Base-by-base conservation (phyloP, 2,797 vertebrate genomes). In the Lepidocolaptes lacrymiger region DNA sequence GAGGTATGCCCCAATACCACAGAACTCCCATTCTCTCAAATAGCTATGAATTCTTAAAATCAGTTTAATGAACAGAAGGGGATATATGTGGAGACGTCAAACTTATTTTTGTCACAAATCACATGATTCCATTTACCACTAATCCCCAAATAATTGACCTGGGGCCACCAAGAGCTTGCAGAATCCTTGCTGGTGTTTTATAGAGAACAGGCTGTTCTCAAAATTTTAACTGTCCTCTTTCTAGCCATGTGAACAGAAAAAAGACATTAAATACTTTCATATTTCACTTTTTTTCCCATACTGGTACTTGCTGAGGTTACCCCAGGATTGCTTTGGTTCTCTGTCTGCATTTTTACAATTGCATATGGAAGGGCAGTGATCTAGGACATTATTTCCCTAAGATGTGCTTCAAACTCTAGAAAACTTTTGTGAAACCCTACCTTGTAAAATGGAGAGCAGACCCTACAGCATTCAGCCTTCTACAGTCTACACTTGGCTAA, bases 91-190 rank as follows among this genome's bases (percentile, higher is more conserved):
- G 89, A 95, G 59, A 91, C 1, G 62, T 84, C 91, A 93, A 84
- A 92, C 43, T 74, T 62, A 87, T 64, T 96, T 93, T 82, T 92
- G 58, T 95, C n/a, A 96, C 85, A 94, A 94, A 71, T 23, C 81
- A 74, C 83, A 72, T 79, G 80, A 91, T 82, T 95, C 54, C 51
- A 79, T 92, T 83, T 85, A 91, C 80, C 69, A 91, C 80, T 92
- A 93, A 95, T 86, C 68, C 84, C 74, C 85, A 94, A 82, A 95
- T 91, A 96, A 96, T 68, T 95, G 85, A 91, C 68, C 74, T 4
- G 1, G 73, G 71, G 56, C 92, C 83, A 94, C 80, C 67, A 94
- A 79, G 83, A 92, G 67, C 77, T 84, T 94, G 67, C 51, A 96
- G 83, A 95, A 78, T 59, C 8, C 89, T 91, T 91, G 80, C 73